Base-by-base conservation (phyloP, 2,888 invertebrate genomes). In the Drosophila fungiperda region DNA sequence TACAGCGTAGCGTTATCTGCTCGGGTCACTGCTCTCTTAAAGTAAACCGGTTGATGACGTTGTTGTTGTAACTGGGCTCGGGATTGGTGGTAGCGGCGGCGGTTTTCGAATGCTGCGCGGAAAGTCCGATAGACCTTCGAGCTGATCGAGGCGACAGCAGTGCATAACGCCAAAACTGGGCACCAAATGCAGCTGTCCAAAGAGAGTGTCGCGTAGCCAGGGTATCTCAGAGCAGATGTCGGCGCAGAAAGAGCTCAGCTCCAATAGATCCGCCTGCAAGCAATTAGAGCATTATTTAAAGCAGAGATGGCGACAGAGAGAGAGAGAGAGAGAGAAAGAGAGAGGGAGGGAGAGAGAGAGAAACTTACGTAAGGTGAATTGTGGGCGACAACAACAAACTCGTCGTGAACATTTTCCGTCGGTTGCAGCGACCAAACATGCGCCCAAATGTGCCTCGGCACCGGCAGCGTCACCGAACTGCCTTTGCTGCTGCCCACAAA, bases 311-410 rank as follows among this genome's bases (percentile, higher is more conserved):
- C 12, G 20, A n/a, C 3, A 38, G 35, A 54, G n/a, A 23, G 20
- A 20, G 29, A 12, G n/a, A n/a, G n/a, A n/a, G n/a, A n/a, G n/a
- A n/a, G n/a, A n/a, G n/a, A n/a, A n/a, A n/a, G n/a, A 40, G n/a
- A 7, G 35, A 29, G 6, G 35, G 32, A 9, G 50, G 15, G 35
- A 15, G 26, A 15, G 23, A 6, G 59, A 40, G 38, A 3, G 9
- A 32, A 11, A 20, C 80, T 82, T 82, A 81, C 80, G 23, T 71
- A 82, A 12, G 80, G 80, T 2, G 71, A 76, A 48, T 81, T 81
- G 45, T 82, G 76, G 5, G 59, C 80, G 8, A 81, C 79, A 26
- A 79, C 23, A 20, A 82, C 73, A 59, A 81, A 81, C 12, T 82
- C 72, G 12, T 78, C 72, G 60, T 26, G 12, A 1, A 12, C 15